Evolutionary conservation across 92 coral and sea anemone genomes (phyloP), one percentile per base, ranked within the genome.

Genomic region (Heteractis magnifica): DNA sequence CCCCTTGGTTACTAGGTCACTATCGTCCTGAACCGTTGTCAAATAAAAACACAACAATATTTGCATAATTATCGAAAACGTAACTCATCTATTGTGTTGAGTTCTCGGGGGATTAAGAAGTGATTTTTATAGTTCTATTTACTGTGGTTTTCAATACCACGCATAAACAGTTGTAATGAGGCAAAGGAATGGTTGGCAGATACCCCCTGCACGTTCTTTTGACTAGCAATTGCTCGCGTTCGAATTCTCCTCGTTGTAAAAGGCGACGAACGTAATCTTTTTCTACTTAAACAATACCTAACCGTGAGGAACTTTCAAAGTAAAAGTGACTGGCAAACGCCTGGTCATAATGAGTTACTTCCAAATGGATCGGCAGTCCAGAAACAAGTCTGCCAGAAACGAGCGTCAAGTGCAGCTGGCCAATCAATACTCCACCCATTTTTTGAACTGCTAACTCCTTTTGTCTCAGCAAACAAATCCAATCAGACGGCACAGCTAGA

Each of bases 391-490:
- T 34, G 44, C 21, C 65, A 9, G 65, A 59, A 59, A 12, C 13
- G 65, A 59, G 18, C n/a, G 65, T 18, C 23, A 18, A 20, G 20
- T 13, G 11, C 70, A 62, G 26, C 70, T 62, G 70, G 8, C 34
- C 26, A 68, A 68, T 21, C 11, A 26, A 8, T 20, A 68, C 73
- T 68, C 73, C 49, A 10, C 19, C 73, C 73, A 10, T 8, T 41
- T 68, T 23, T 9, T 23, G 44, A 68, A 68, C 73, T 68, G 6
- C 73, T 11, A 68, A 10, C 49, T 68, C 23, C 49, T 68, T 7
- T 68, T 68, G 73, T 68, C 44, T 9, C 9, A 64, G 21, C 71
- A 64, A 64, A 64, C 71, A 64, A 64, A 64, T 64, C 71, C 71
- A 64, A 68, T 68, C 73, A 68, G 73, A 68, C 73, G 23, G 20